Percentiles rank a stretch among this genome's conserved stretches.
phyloP scores from a whole-genome alignment of 2,797 vertebrate genomes.

The Cygnus olor region DNA sequence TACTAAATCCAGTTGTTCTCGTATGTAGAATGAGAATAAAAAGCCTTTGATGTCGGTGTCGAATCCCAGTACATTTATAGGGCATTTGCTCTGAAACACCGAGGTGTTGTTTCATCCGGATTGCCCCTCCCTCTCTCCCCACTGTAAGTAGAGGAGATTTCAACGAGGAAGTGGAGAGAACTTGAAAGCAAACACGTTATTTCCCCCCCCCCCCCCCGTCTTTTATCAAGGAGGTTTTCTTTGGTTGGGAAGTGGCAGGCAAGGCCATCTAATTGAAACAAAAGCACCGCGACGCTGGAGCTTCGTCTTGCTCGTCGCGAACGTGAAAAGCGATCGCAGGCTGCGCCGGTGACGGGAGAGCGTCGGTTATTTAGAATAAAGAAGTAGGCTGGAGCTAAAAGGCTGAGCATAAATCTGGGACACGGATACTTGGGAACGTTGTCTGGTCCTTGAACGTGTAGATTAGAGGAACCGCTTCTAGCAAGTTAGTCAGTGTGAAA shows the following conservation, averaged over 20 bases:
- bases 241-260: not conserved
- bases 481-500: not conserved
- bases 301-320: not conserved
- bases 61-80: not conserved
- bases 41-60: constrained; percentile 23
- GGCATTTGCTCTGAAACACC: not conserved
- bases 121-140: not conserved
- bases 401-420: not conserved
- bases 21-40: constrained; percentile 37
- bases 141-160: not conserved
- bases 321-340: not conserved
- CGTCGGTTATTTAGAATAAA: not conserved
- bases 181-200: not conserved
- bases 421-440: not conserved
- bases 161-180: rapidly evolving
- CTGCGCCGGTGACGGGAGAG: not conserved
- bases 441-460: not conserved
- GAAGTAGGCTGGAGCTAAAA: not conserved
- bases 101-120: not conserved
- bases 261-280: not conserved
- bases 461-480: not conserved
- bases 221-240: not conserved
- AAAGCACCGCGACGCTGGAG: not conserved
- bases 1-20: constrained; percentile 60
- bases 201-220: not conserved